Base-by-base conservation (phyloP, 1,140 invertebrate species). In the Solenopsis invicta region DNA sequence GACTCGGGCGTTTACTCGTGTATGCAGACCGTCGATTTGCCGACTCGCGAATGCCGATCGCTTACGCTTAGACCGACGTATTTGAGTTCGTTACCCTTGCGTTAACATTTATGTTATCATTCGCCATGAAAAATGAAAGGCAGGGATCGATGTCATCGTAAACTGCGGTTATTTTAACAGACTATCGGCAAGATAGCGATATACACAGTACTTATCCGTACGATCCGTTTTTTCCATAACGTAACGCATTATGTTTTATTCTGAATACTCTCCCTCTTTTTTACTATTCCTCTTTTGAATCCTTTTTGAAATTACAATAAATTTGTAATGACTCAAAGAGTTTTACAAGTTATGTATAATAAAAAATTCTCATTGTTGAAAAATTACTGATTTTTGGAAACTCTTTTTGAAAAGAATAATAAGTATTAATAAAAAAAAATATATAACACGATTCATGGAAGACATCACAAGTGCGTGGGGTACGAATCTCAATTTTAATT, bases 1-100 rank as follows among this genome's bases (percentile, higher is more conserved):
- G 54, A 84, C 13, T 21, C 69, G 80, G 29, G n/a, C 69, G 54
- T 74, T 80, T 69, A 69, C 62, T 84, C 67, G 54, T 24, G 24
- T 61, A 72, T 61, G 21, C 69, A 84, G 52, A 84, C 67, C 24
- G 69, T 82, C 80, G 69, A 84, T 84, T 84, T 75, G 69, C 80
- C 69, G 80, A 75, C 54, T 75, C 80, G 69, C 45, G 41, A 61
- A 74, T 41, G 67, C 67, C 69, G 69, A 84, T 84, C 69, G 80
- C 41, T 74, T 48, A 48, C 67, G n/a, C 24, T 75, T 62, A 16
- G 24, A 50, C 54, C n/a, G 37, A 74, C 34, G n/a, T 37, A 34
- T 75, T 61, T 61, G 80, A 75, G 80, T 84, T 84, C 80, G n/a
- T 84, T 84, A 75, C 80, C 80, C 69, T 75, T 61, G 24, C 54